Evolutionary conservation across 2,888 invertebrate genomes (phyloP), one percentile per base, ranked within the genome.

Genomic region (Xanthia icteritia): DNA sequence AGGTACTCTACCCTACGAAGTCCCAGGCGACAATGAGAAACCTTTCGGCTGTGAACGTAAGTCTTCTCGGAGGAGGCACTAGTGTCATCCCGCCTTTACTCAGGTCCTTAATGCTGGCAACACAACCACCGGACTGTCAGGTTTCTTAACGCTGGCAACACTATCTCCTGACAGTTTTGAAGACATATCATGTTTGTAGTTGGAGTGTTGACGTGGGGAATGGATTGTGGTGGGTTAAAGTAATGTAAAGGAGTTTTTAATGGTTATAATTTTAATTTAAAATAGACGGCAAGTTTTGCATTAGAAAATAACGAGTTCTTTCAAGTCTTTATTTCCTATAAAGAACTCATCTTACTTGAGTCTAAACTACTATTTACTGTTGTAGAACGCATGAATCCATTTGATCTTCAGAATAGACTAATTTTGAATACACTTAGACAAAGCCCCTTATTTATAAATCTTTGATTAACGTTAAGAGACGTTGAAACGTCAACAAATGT

Each of bases 21-120:
- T 97, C 48, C 97, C 97, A 17, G 97, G 97, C 66, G 99, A 99
- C 94, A 97, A 98, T 68, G 99, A 99, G 93, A 99, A 99, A 94
- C 99, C 99, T 58, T 99, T 98, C 97, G 98, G 98, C 93, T 99
- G 99, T 97, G 99, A 98, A 97, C 98, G 98, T 99, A 98, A 98
- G 98, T 98, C 97, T 80, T 88, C 92, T 78, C 89, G 96, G 85
- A 93, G 94, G 93, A 91, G 92, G 89, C 94, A 96, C 90, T 96
- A 96, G 93, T 89, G 87, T 79, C 81, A 68, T 86, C 76, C 80
- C 77, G 81, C 85, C 79, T 76, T 85, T 86, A 90, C 92, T 92
- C 92, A 91, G 90, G 90, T 90, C 91, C 90, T 76, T 71, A 73
- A 65, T 60, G 68, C 61, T 78, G 73, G 79, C 79, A 74, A 73